Conservation (phyloP, 1,140 invertebrate genomes). For the Drosophila varians region DNA sequence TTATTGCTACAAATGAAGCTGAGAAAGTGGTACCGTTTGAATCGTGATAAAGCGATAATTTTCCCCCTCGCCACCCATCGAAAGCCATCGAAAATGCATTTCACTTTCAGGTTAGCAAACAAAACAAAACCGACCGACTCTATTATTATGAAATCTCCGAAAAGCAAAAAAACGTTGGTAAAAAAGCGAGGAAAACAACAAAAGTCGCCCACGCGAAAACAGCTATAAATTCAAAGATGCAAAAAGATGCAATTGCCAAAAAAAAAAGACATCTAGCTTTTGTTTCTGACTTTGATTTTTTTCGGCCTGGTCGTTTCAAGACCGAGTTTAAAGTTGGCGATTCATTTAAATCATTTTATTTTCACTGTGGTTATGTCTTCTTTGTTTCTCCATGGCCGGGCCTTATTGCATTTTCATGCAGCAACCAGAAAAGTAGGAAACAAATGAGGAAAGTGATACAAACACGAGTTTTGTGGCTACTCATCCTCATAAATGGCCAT, state of each 20-base stretch:
- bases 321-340: conserved; percentile 69
- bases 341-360: conserved; percentile 68
- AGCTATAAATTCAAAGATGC: conserved; percentile 46
- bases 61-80: conserved; percentile 31
- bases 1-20: conserved; percentile 80
- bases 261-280: background rate
- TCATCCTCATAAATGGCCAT: conserved; percentile 35
- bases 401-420: conserved; percentile 55
- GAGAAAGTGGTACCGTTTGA: conserved; percentile 81
- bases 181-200: conserved; percentile 23
- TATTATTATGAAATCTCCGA: conserved; percentile 59
- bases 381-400: background rate
- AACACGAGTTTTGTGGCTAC: conserved; percentile 41
- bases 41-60: conserved; percentile 82
- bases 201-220: conserved; percentile 62
- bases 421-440: conserved; percentile 24
- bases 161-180: background rate
- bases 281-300: conserved; percentile 5
- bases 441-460: conserved; percentile 39
- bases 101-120: conserved; percentile 70
- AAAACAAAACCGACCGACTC: conserved; percentile 59
- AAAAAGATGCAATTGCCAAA: conserved; percentile 12
- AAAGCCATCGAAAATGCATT: conserved; percentile 62
- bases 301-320: conserved; percentile 34
- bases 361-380: conserved; percentile 38